phyloP scores from a whole-genome alignment of 2,797 vertebrate species.

The Trachurus trachurus region DNA sequence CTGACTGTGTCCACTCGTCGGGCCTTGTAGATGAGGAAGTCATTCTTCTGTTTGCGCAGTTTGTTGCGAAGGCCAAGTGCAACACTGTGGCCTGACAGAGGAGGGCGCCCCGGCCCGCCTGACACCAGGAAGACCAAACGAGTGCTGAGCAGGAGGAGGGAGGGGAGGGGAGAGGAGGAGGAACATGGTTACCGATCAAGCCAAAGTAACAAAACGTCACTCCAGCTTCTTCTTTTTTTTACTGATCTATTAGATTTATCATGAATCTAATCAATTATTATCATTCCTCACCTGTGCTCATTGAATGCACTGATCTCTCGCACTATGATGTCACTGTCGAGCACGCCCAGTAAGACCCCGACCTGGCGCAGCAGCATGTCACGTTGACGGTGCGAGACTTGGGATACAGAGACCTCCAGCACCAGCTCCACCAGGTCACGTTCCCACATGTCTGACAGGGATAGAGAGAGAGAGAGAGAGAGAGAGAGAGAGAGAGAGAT shows the following conservation, averaged over 20 bases:
- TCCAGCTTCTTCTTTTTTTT: not conserved
- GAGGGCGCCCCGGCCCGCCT: constrained; percentile 92
- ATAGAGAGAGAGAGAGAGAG: not conserved
- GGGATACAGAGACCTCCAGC: constrained; percentile 92
- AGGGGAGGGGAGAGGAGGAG: not conserved
- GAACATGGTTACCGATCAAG: not conserved
- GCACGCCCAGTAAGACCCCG: constrained; percentile 93
- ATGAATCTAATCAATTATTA: not conserved
- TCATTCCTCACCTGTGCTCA: constrained; percentile 90
- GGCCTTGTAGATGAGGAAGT: constrained; percentile 95
- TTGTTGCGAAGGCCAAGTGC: constrained; percentile 92
- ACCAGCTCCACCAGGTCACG: constrained; percentile 96
- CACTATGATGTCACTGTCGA: constrained; percentile 96
- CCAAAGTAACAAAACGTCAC: not conserved
- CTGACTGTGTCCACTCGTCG: constrained; percentile 94
- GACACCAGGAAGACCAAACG: constrained; percentile 97
- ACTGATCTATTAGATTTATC: not conserved
- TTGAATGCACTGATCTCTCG: constrained; percentile 94
- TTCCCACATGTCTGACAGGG: constrained; percentile 88
- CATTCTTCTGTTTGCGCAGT: constrained; percentile 94
- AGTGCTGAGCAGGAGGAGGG: constrained; percentile 85
- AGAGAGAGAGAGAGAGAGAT: not conserved
- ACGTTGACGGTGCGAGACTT: constrained; percentile 93
- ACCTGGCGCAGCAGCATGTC: constrained; percentile 98
- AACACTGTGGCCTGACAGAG: constrained; percentile 92